Evolutionary conservation across 2,888 invertebrate genomes (phyloP), one percentile per base, ranked within the genome.

Genomic region (Philopedon plagiatum): DNA sequence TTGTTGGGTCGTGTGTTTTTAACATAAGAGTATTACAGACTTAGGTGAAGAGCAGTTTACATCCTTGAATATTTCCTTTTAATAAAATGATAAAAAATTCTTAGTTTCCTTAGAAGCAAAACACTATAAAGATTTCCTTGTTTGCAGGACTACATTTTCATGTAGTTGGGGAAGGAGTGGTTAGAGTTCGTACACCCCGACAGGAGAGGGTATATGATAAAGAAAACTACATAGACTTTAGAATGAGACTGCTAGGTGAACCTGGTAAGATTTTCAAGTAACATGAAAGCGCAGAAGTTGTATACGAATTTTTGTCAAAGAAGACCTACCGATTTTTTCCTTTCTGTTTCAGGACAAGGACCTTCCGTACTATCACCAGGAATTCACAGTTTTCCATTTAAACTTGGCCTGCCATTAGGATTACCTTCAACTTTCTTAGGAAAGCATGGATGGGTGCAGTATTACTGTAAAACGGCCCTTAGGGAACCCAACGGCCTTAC

Each of bases 401-500:
- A 97, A 86, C 86, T 97, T 71, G 97, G 97, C 2, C 87, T 97
- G 44, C 97, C 97, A 0, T 88, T 95, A 81, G 97, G 96, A 0
- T 86, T 97, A 64, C 97, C 97, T 0, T 97, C 97, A 2, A 97
- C 97, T 41, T 97, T 97, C 86, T 88, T 97, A 13, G 97, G 97
- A 32, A 95, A 96, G 76, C 95, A 96, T 81, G 97, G 97, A 57
- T 97, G 96, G 96, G 96, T 97, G 54, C 97, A 97, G 85, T 97
- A 96, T 86, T 97, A 92, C 83, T 97, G 96, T 82, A 96, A 96
- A 85, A 94, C 96, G 18, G 96, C 96, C 0, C 87, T 96, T 15
- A 87, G 95, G 56, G 97, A 97, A 81, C 94, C 96, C 5, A 93
- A 92, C 76, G 96, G 96, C 0, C 87, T 97, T 37, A 95, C 95